Conservation (phyloP, 2,797 vertebrate species). For the Cirrhinus molitorella region DNA sequence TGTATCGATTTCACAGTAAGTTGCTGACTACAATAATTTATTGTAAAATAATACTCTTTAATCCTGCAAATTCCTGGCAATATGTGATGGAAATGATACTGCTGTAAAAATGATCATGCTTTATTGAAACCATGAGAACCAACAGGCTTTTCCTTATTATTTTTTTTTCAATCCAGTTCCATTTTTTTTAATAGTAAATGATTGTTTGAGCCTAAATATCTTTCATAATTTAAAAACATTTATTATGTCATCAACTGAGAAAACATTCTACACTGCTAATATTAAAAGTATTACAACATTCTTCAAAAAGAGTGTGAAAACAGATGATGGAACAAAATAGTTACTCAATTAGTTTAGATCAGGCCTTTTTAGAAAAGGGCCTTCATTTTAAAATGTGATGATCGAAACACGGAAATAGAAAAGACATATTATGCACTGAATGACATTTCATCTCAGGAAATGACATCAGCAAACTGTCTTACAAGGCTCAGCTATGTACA, state of each 20-base stretch:
- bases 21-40: too few species aligned
- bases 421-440: not conserved
- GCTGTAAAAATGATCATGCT: too few species aligned
- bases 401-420: not conserved
- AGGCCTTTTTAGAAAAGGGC: not conserved
- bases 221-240: not conserved
- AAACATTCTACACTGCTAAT: not conserved
- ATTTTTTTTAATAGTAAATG: not conserved
- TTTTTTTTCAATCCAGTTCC: not conserved
- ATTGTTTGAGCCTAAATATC: not conserved
- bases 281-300: not conserved
- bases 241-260: too few species aligned
- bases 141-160: too few species aligned
- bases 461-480: constrained; percentile 7
- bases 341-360: not conserved
- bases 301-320: not conserved
- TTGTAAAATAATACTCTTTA: too few species aligned
- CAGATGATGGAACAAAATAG: not conserved
- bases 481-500: not conserved
- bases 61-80: too few species aligned
- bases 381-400: not conserved
- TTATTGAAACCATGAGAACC: too few species aligned
- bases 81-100: too few species aligned
- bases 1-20: too few species aligned
- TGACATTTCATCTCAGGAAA: constrained; percentile 26